phyloP scores from a whole-genome alignment of 2,797 vertebrate genomes.

The Catharus ustulatus region DNA sequence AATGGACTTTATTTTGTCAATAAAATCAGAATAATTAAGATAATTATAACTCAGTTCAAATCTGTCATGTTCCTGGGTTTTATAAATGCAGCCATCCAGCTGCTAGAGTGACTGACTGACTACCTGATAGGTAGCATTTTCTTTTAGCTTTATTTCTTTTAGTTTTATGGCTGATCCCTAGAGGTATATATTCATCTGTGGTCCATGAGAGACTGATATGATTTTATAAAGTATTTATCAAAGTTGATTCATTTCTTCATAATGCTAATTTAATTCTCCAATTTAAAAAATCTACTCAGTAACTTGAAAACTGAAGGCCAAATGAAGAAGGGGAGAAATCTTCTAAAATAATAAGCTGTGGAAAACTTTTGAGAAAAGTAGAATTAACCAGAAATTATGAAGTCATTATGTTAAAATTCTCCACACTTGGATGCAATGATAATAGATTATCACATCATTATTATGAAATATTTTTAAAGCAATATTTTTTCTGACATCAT shows the following conservation, averaged over 20 bases:
- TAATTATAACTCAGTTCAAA: background rate
- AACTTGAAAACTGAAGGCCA: background rate
- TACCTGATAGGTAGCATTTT: background rate
- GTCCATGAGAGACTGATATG: background rate
- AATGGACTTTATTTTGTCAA: background rate
- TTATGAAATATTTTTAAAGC: background rate
- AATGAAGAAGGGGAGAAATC: background rate
- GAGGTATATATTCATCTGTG: background rate
- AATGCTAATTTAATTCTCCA: background rate
- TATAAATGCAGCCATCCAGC: background rate
- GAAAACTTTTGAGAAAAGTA: background rate
- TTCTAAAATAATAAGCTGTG: background rate
- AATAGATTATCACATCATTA: background rate
- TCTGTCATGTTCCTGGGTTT: background rate
- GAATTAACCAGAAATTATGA: background rate
- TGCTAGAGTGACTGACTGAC: background rate
- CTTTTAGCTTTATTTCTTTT: background rate
- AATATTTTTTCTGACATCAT: background rate
- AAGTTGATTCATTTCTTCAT: background rate
- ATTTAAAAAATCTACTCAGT: background rate
- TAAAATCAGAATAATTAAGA: background rate
- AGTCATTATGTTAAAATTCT: background rate
- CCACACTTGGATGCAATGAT: background rate
- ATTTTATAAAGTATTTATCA: background rate
- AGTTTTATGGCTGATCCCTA: background rate